Evolutionary conservation across 2,113 vertebrate genomes (phyloP).

Genomic region (Patagioenas fasciata): DNA sequence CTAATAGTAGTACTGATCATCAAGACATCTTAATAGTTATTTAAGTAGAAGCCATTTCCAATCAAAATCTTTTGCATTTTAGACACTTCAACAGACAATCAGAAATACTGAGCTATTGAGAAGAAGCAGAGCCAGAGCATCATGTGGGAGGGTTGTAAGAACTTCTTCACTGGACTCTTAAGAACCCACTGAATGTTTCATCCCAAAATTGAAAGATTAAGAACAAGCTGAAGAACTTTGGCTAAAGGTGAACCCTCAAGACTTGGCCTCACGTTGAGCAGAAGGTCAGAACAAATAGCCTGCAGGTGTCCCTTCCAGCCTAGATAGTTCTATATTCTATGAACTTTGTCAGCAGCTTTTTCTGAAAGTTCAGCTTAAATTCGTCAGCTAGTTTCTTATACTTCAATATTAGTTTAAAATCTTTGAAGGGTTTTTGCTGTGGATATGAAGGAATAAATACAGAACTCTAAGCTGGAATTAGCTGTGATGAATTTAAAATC

Average conservation of each 20-base stretch:
- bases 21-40: too few relatives aligned
- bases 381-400: not conserved
- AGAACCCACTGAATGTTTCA: not conserved
- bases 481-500: not conserved
- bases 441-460: not conserved
- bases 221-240: not conserved
- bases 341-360: not conserved
- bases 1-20: not conserved
- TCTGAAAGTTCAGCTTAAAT: not conserved
- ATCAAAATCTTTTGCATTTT: not conserved
- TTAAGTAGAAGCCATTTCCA: not conserved
- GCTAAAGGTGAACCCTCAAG: not conserved
- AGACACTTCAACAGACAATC: not conserved
- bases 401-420: not conserved
- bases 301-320: not conserved
- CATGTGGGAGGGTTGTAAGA: not conserved
- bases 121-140: not conserved
- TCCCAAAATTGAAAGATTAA: not conserved
- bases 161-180: not conserved
- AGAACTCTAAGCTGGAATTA: not conserved
- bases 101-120: not conserved
- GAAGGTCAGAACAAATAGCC: not conserved
- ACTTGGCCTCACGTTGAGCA: not conserved
- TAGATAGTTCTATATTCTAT: not conserved
- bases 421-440: not conserved